Evolutionary conservation across 2,888 invertebrate species (phyloP).

Genomic region (Operophtera brumata): DNA sequence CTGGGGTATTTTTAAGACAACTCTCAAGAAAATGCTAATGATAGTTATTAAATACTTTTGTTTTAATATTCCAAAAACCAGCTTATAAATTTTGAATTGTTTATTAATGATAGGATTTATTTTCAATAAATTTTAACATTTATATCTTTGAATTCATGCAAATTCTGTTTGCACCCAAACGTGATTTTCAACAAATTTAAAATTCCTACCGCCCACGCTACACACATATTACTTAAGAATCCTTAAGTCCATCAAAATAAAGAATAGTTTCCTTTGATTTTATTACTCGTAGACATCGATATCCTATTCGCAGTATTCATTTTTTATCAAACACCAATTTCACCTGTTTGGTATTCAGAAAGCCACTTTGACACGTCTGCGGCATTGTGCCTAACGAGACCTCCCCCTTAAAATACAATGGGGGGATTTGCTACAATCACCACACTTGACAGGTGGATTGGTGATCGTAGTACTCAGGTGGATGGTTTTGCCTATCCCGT

Average conservation of each 20-base stretch:
- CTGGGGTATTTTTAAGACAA: no score
- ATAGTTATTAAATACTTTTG: no score
- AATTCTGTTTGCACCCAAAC: conserved; percentile 11
- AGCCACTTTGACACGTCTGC: conserved; percentile 29
- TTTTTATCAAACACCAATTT: conserved; percentile 60
- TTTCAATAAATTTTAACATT: background rate
- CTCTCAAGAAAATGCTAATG: no score
- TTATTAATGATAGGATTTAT: no score
- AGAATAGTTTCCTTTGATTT: conserved; percentile 26
- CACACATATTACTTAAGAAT: background rate
- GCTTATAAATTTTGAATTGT: no score
- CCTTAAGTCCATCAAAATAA: conserved; percentile 14
- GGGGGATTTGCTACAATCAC: no score
- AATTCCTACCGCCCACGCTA: conserved; percentile 15
- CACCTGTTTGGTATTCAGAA: conserved; percentile 65
- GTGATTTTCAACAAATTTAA: background rate
- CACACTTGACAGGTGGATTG: no score
- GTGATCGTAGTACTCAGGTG: no score
- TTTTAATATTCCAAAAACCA: no score
- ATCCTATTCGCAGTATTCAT: conserved; percentile 54
- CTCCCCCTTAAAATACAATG: no score
- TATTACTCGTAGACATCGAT: conserved; percentile 41
- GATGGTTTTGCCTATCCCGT: no score
- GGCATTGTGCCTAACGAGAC: conserved; percentile 20
- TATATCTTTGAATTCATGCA: background rate